Evolutionary conservation across 2,888 invertebrate species (phyloP), one percentile per base, ranked within the genome.

Genomic region (Ornithoptera alexandrae): DNA sequence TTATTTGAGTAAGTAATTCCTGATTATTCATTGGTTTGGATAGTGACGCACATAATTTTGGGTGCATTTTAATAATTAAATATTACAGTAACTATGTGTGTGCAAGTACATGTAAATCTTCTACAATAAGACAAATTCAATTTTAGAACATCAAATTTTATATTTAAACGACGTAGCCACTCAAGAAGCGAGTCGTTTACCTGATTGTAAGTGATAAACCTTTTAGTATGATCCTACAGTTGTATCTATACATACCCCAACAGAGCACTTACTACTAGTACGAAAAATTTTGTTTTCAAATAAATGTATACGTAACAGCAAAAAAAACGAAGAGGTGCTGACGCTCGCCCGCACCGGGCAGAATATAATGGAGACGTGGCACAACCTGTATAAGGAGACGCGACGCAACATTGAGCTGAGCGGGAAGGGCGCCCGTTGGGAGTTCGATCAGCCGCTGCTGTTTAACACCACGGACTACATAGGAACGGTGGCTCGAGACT

Each of bases 401-500:
- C 93, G 98, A 17, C 94, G 95, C n/a, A 95, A 95, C 77, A 98
- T 98, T 73, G 98, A 98, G 85, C 86, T 95, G 20, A 96, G 97
- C 2, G 97, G 97, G 0, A 96, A 97, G 75, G 97, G 97, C 39
- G 94, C 95, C 6, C 94, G 98, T 15, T 98, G 98, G 98, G 98
- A 98, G 86, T 98, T 98, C 85, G 97, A 98, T 81, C 95, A 96
- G 77, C 94, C 94, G 18, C 93, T 94, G 59, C 89, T 98, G 46
- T 98, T 98, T 85, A 95, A 95, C 2, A 94, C 95, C 71, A 97
- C 98, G 0, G 97, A 98, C 81, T 98, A 98, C 78, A 96, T 98
- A 75, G 95, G 95, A 2, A 93, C 93, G 12, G 97, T 98, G 15
- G 97, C 97, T 71, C 92, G 94, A 63, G 97, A 98, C 80, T 90